Conservation (phyloP, 2,113 vertebrate species). For the Ellobius talpinus region DNA sequence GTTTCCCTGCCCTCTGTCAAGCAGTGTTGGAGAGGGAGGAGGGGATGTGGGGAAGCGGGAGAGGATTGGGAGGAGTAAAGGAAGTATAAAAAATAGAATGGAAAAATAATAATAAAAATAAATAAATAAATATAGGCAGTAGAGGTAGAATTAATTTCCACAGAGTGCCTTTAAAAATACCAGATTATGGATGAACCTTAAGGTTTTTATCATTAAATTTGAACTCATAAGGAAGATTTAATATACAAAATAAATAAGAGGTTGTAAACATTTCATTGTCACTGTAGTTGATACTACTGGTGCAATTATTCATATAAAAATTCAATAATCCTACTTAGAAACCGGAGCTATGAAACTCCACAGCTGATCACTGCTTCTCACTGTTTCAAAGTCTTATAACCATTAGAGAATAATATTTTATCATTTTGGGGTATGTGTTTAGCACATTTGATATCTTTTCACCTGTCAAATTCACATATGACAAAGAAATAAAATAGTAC, state of each 20-base stretch:
- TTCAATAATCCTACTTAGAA: not conserved
- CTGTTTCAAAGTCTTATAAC: not conserved
- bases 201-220: not conserved
- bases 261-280: conserved; percentile 16
- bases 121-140: too few species aligned
- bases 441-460: not conserved
- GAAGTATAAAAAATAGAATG: too few species aligned
- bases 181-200: not conserved
- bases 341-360: not conserved
- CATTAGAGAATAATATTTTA: conserved; percentile 8
- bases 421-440: not conserved
- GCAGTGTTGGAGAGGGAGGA: too few species aligned
- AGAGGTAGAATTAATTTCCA: not conserved
- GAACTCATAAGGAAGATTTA: not conserved
- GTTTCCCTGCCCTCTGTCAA: too few species aligned
- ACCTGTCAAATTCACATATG: not conserved
- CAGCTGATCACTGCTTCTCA: not conserved
- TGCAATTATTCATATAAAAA: conserved; percentile 11
- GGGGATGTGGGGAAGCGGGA: too few species aligned
- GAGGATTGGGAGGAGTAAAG: too few species aligned
- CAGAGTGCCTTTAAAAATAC: rapidly evolving
- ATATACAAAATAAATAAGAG: not conserved
- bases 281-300: not conserved
- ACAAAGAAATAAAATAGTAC: conserved; percentile 28
- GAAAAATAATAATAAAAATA: too few species aligned